Evolutionary conservation across 2,888 invertebrate species (phyloP), one percentile per base, ranked within the genome.

Genomic region (Sphaeridia pumilis): DNA sequence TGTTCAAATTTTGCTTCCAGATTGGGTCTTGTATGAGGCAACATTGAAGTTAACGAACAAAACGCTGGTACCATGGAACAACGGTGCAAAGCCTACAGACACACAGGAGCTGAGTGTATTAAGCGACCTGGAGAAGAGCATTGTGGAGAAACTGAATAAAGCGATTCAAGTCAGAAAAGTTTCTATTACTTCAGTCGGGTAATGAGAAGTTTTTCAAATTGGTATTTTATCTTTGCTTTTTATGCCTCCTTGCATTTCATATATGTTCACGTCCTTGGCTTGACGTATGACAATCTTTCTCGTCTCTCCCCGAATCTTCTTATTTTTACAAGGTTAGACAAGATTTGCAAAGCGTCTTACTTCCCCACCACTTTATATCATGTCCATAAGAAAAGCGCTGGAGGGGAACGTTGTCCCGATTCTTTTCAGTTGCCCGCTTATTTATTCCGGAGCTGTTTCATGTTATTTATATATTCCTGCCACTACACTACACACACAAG

Each of bases 181-280:
- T 24, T 52, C 52, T 24, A 52, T 52, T 46, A 52, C 47, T 43
- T 47, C 47, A 25, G 52, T 52, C 7, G 47, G 47, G 52, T 52
- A 47, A 52, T 31, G 10, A n/a, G n/a, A 38, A 38, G 12, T 38
- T 38, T 38, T 38, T 7, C 12, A 38, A 31, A 14, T 31, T 31
- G 31, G 10, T 31, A 31, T 38, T 38, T 38, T 17, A 5, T 17
- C 38, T 38, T 38, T 20, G 7, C 31, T 31, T 14, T 31, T 14
- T 7, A 10, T 10, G 20, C 38, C 12, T 7, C 17, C 38, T 31
- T 38, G n/a, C n/a, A n/a, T n/a, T n/a, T n/a, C n/a, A n/a, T n/a
- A n/a, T n/a, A 14, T 38, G 38, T 38, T 20, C 12, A 7, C 20
- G 38, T 38, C 38, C 17, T 17, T 5, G 38, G 20, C 38, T 5